Evolutionary conservation across 2,888 invertebrate genomes (phyloP).

Genomic region (Ichneumoninae sp.): DNA sequence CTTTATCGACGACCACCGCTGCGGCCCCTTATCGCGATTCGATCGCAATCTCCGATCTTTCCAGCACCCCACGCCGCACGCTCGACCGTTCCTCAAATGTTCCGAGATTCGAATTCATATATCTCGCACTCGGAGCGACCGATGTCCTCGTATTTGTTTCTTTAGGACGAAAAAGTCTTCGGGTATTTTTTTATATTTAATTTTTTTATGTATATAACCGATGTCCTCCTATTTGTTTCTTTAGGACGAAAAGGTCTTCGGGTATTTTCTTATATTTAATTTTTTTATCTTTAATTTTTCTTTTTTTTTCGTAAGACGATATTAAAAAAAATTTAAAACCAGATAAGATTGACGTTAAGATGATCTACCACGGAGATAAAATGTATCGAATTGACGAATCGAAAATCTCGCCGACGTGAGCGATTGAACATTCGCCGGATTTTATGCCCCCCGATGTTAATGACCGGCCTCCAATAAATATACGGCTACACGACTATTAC

Average conservation of each 20-base stretch:
- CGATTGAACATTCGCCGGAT: slow-evolving; percentile 41
- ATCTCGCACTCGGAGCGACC: not conserved
- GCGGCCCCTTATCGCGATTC: slow-evolving; percentile 45
- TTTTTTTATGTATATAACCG: not conserved
- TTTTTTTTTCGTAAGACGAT: not conserved
- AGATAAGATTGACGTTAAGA: not conserved
- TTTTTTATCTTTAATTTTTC: not conserved
- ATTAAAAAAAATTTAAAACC: too few relatives aligned
- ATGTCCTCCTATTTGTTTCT: not conserved
- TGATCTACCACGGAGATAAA: not conserved
- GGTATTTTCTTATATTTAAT: not conserved
- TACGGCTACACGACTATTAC: slow-evolving; percentile 3
- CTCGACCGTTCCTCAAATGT: slow-evolving; percentile 45
- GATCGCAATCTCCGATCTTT: slow-evolving; percentile 51
- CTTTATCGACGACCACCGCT: slow-evolving; percentile 44
- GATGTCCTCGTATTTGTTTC: not conserved
- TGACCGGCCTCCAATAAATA: slow-evolving; percentile 35
- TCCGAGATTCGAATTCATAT: slow-evolving; percentile 29
- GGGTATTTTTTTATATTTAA: not conserved
- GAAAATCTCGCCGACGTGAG: slow-evolving; percentile 21
- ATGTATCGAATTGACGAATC: slow-evolving; percentile 28
- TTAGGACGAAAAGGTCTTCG: not conserved
- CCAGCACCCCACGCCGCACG: slow-evolving; percentile 21
- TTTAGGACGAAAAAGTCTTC: not conserved
- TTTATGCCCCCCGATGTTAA: slow-evolving; percentile 43